Percentiles rank a stretch among this genome's conserved stretches.
These are phyloP conservation scores for Anolis carolinensis DNA, from an alignment of 2,113 vertebrate genomes.

Conservation along the genomic window DNA sequence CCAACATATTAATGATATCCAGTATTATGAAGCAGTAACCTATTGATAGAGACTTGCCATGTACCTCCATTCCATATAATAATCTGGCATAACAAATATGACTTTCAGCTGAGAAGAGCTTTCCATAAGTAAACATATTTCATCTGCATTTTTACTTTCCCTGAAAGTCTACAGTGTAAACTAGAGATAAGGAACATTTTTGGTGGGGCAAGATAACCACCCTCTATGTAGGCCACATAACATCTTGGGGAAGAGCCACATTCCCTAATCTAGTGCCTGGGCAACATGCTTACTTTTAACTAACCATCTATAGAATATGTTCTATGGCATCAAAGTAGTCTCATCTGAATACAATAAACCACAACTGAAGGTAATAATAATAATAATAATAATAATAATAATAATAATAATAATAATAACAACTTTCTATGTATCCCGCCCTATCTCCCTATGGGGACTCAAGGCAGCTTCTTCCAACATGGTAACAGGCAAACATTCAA, in stretches of 20 bases:
- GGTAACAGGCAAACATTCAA: no score
- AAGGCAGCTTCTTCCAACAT: no score
- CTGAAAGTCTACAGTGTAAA: background rate
- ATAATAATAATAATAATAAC: no score
- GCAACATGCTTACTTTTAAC: background rate
- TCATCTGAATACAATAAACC: background rate
- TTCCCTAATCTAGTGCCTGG: background rate
- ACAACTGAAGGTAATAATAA: background rate
- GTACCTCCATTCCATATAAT: background rate
- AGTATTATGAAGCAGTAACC: background rate
- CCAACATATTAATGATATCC: background rate
- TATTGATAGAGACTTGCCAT: background rate
- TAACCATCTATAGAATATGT: background rate
- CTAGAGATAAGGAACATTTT: background rate
- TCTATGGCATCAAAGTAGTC: background rate
- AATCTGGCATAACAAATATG: background rate
- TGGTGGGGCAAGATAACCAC: background rate
- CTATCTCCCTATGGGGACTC: no score
- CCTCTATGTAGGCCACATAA: background rate
- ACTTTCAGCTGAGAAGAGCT: background rate
- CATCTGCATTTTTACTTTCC: background rate
- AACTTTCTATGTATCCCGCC: no score
- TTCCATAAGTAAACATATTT: background rate
- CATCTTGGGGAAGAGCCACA: background rate
- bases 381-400: no score